phyloP scores from a whole-genome alignment of 2,113 vertebrate species.

The Crocuta crocuta region DNA sequence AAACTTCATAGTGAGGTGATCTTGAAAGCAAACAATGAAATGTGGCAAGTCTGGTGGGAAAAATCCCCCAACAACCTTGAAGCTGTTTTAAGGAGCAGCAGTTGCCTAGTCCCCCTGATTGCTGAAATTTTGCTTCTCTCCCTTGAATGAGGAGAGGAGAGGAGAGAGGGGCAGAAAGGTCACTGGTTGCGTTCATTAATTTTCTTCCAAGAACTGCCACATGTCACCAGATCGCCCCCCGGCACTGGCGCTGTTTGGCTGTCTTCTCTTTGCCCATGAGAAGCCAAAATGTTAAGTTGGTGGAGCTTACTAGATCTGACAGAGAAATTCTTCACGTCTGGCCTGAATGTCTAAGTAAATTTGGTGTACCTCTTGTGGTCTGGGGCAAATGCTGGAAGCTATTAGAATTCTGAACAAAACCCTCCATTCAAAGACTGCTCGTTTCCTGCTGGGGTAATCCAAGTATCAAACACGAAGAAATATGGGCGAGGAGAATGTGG shows the following conservation, averaged over 20 bases:
- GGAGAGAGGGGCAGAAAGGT: conserved; percentile 64
- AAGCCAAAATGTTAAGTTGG: conserved; percentile 79
- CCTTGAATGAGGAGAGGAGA: conserved; percentile 23
- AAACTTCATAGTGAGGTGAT: background rate
- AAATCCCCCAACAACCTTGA: background rate
- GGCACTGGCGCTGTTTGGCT: conserved; percentile 46
- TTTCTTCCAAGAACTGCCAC: conserved; percentile 73
- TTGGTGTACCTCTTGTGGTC: conserved; percentile 87
- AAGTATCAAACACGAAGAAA: conserved; percentile 89
- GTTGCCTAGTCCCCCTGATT: background rate
- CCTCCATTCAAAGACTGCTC: conserved; percentile 91
- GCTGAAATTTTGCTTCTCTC: conserved; percentile 44
- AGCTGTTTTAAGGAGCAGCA: background rate
- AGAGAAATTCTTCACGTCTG: conserved; percentile 86
- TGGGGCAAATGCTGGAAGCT: conserved; percentile 92
- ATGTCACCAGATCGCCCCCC: conserved; percentile 71
- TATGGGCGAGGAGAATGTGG: conserved; percentile 83
- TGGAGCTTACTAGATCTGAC: conserved; percentile 82
- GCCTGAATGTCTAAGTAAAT: conserved; percentile 85
- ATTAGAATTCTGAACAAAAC: conserved; percentile 94
- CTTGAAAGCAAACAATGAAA: conserved; percentile 1
- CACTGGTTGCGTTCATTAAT: conserved; percentile 67
- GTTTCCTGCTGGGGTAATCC: conserved; percentile 93
- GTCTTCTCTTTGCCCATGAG: conserved; percentile 73
- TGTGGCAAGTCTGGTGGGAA: background rate